Evolutionary conservation across 2,113 vertebrate species (phyloP), one percentile per base, ranked within the genome.

Genomic region (Salvator merianae): DNA sequence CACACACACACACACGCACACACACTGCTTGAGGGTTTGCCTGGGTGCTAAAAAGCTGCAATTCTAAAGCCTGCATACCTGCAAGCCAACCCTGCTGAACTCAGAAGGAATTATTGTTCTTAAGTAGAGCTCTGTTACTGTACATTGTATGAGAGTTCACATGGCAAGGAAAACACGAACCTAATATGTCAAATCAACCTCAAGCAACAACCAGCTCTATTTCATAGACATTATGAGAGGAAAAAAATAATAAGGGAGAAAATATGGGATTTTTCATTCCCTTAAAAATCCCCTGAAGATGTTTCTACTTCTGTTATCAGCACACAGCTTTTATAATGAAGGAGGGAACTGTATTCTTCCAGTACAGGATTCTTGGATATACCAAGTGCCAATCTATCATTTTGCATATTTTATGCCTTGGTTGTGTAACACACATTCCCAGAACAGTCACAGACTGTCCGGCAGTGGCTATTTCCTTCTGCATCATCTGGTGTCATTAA

Each of bases 401-500:
- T 59, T 4, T 28, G 32, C 30, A 22, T 55, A 76, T 47, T 72
- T 65, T 63, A 32, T 47, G 72, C 28, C 24, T 20, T 73, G 68
- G n/a, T 65, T 72, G 40, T 24, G 22, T 53, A 65, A 47, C 32
- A 30, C 24, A 72, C 53, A 5, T 50, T 71, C 68, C 68, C 83
- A 82, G 72, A 65, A 36, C 18, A 79, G 68, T 30, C n/a, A 47
- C 24, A 79, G 55, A 73, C n/a, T 85, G 55, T 40, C 40, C 7
- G 4, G 50, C 53, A 47, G 38, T 14, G 36, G 53, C 66, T 70
- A 22, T 32, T 14, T 24, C 83, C 30, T 63, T 63, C 53, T 59
- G 68, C 53, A 71, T 84, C 65, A 73, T 73, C 69, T 79, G 65
- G 59, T 79, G 43, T 85, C 77, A 79, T 72, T 65, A 72, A 73